Evolutionary conservation across 2,888 invertebrate genomes (phyloP), one percentile per base, ranked within the genome.

Genomic region (Eupithecia vulgata): DNA sequence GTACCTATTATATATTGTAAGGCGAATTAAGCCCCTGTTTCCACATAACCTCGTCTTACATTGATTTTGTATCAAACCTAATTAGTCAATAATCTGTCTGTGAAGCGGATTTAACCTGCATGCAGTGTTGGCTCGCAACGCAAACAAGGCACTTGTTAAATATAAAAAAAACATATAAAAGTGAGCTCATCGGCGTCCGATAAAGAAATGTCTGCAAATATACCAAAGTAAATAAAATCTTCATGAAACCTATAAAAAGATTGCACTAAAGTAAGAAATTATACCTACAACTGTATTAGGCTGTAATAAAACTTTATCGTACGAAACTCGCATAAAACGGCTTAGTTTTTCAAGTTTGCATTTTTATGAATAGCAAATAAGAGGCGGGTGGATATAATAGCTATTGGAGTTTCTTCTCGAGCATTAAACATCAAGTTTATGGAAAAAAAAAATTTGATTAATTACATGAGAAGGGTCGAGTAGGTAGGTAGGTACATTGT

Each of bases 221-320:
- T 13, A 37, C 17, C n/a, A 62, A 64, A 40, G 40, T 13, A 40
- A 42, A 71, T 61, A 35, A 35, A 62, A 52, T 30, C 37, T 52
- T 62, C 37, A 37, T 37, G 67, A 62, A 67, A 40, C 37, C 48
- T n/a, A 67, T 71, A 71, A 52, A 70, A 66, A 40, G 42, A 67
- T 67, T 67, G 21, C 71, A 42, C 30, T 71, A 71, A 67, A 66
- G 52, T 35, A 34, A 8, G 66, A 66, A 66, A 45, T 71, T 61
- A 67, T 67, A 65, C 59, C 45, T 61, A 35, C 34, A 45, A 67
- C 61, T 37, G 34, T 66, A 67, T 65, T 37, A 65, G 6, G 30
- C 65, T 52, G 15, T 65, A 71, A 42, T 71, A 71, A 71, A 71
- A 61, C 17, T 72, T 57, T 34, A 64, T 42, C 40, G 68, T 65